Evolutionary conservation across 2,888 invertebrate genomes (phyloP).

Genomic region (Netelia inedita): DNA sequence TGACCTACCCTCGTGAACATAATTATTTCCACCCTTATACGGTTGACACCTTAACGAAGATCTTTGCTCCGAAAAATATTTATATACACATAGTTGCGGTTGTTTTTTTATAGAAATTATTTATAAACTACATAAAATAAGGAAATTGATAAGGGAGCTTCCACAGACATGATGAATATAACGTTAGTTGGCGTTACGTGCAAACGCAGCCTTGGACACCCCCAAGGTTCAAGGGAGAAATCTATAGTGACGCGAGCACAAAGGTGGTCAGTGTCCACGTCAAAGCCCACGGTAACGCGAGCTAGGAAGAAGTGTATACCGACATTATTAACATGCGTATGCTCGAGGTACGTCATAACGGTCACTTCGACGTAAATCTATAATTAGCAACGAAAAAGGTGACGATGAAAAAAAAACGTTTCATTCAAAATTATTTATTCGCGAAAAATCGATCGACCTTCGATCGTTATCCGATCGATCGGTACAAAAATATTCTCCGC

Average conservation of each 20-base stretch:
- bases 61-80: not conserved
- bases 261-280: conserved; percentile 39
- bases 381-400: not conserved
- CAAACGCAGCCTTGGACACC: not conserved
- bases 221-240: conserved; percentile 38
- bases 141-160: not conserved
- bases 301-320: not conserved
- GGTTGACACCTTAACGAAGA: not conserved
- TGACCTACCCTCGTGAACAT: too few relatives aligned
- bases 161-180: too few relatives aligned
- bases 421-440: conserved; percentile 7
- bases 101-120: not conserved
- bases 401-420: not conserved
- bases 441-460: not conserved
- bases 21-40: not conserved
- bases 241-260: conserved; percentile 32
- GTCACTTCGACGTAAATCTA: not conserved
- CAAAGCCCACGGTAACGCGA: conserved; percentile 15
- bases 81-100: too few relatives aligned
- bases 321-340: not conserved
- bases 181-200: not conserved
- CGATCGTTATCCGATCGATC: too few relatives aligned
- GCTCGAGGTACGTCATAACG: not conserved
- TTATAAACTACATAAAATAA: not conserved
- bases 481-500: too few relatives aligned